phyloP scores from a whole-genome alignment of 2,113 vertebrate species.

The Dromaius novaehollandiae region DNA sequence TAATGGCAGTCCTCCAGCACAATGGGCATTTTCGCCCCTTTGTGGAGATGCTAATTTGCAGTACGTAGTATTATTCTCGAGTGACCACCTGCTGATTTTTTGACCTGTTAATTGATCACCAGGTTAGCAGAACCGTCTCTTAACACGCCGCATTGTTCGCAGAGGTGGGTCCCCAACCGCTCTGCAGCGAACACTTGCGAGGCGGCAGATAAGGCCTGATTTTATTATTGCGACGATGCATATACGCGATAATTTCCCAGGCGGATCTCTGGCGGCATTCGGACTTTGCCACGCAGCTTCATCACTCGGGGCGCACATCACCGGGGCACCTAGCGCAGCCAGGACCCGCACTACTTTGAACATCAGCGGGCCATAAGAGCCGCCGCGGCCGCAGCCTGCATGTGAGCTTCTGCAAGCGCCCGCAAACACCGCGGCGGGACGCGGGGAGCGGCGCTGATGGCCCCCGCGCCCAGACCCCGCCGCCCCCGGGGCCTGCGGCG shows the following conservation, averaged over 20 bases:
- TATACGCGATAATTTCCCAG: neutral
- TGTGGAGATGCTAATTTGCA: constrained; percentile 77
- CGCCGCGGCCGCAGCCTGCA: neutral
- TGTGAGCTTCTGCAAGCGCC: neutral
- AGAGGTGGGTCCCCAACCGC: constrained; percentile 38
- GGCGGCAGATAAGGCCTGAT: constrained; percentile 40
- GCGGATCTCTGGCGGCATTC: neutral
- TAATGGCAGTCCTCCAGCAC: constrained; percentile 65
- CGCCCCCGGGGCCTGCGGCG: too few species aligned
- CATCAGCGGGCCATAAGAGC: neutral
- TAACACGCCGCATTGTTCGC: constrained; percentile 65
- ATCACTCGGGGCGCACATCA: neutral
- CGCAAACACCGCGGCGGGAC: neutral
- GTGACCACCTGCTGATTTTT: constrained; percentile 79
- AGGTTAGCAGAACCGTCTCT: constrained; percentile 60
- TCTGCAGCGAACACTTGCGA: neutral
- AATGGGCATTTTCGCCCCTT: constrained; percentile 70
- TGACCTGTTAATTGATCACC: constrained; percentile 86
- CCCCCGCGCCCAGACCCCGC: neutral
- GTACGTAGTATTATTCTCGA: constrained; percentile 20
- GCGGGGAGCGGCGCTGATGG: too few species aligned
- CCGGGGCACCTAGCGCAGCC: constrained; percentile 1
- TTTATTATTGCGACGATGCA: constrained; percentile 25
- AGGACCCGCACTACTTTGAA: neutral
- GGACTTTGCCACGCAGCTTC: neutral